A percentile compares a stretch with the other conserved stretches of the same genome.
Evolutionary conservation across 1,140 invertebrate species (phyloP).

Genomic region (Teleogryllus occipitalis): DNA sequence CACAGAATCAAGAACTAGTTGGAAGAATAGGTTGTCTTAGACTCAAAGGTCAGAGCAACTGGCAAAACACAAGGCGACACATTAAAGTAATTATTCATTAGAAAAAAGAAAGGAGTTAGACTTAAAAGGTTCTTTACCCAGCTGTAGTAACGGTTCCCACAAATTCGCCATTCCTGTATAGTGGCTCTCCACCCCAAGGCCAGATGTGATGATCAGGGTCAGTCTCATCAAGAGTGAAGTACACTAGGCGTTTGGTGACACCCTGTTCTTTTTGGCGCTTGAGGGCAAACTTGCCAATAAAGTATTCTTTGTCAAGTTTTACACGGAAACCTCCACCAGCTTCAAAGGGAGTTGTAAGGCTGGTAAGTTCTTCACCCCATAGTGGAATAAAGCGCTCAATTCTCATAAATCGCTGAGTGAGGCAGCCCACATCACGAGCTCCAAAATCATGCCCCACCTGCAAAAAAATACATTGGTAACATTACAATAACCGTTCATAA

Average conservation of each 20-base stretch:
- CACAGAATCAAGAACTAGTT: too few relatives aligned
- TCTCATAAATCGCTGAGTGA: conserved; percentile 65
- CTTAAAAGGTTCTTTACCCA: conserved; percentile 41
- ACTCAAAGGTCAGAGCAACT: too few relatives aligned
- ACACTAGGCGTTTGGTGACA: conserved; percentile 56
- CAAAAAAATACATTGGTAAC: conserved; percentile 2
- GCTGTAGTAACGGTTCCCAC: conserved; percentile 71
- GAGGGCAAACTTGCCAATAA: conserved; percentile 65
- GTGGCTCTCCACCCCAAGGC: conserved; percentile 74
- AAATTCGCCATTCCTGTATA: conserved; percentile 59
- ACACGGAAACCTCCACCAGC: conserved; percentile 65
- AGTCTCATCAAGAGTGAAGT: conserved; percentile 64
- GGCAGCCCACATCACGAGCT: conserved; percentile 61
- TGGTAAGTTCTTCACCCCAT: conserved; percentile 61
- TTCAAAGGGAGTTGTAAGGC: conserved; percentile 67
- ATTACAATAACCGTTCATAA: background rate
- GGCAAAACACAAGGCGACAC: too few relatives aligned
- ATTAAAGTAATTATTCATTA: too few relatives aligned
- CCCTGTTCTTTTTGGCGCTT: conserved; percentile 59
- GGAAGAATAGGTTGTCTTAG: too few relatives aligned
- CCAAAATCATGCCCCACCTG: conserved; percentile 54
- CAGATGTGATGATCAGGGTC: conserved; percentile 64
- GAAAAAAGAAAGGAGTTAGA: too few relatives aligned
- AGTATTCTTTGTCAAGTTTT: conserved; percentile 56
- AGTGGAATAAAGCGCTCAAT: conserved; percentile 53